Percentiles rank a stretch among this genome's conserved stretches.
These are phyloP conservation scores for Marmota monax DNA, from an alignment of 2,113 vertebrate genomes.

Conservation along the genomic window DNA sequence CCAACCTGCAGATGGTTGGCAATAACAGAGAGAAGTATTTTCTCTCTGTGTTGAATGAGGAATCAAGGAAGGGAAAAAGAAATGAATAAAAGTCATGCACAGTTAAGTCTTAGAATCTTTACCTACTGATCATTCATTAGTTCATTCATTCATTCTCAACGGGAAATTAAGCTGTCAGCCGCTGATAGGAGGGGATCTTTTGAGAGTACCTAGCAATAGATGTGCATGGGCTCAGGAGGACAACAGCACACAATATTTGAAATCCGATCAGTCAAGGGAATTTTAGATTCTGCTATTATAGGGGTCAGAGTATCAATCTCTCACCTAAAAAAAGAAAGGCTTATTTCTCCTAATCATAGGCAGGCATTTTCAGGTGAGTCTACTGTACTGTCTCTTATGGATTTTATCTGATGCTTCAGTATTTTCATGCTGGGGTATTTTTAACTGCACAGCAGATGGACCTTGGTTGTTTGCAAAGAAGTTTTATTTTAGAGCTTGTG, in stretches of 20 bases:
- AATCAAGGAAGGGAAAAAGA: slow-evolving; percentile 78
- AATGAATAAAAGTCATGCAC: slow-evolving; percentile 81
- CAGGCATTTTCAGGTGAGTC: slow-evolving; percentile 67
- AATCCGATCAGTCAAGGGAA: slow-evolving; percentile 10
- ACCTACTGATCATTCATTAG: slow-evolving; percentile 41
- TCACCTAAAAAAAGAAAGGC: not conserved
- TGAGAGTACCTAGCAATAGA: not conserved
- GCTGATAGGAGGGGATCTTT: slow-evolving; percentile 37
- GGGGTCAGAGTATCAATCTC: not conserved
- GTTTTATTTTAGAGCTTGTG: slow-evolving; percentile 86
- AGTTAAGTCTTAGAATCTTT: slow-evolving; percentile 74
- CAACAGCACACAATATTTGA: not conserved
- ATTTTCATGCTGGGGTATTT: slow-evolving; percentile 79
- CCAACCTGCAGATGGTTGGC: slow-evolving; percentile 80
- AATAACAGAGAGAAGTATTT: slow-evolving; percentile 60
- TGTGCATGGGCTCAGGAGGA: not conserved
- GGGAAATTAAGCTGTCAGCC: slow-evolving; percentile 65
- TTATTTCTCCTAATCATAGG: not conserved
- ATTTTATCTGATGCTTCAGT: slow-evolving; percentile 68
- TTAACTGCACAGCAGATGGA: slow-evolving; percentile 82
- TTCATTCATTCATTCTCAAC: slow-evolving; percentile 67
- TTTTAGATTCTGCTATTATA: not conserved
- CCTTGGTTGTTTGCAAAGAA: slow-evolving; percentile 84
- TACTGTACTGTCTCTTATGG: slow-evolving; percentile 59
- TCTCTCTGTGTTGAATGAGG: slow-evolving; percentile 83